phyloP scores from a whole-genome alignment of 2,888 invertebrate species.

The Fabriciana adippe region DNA sequence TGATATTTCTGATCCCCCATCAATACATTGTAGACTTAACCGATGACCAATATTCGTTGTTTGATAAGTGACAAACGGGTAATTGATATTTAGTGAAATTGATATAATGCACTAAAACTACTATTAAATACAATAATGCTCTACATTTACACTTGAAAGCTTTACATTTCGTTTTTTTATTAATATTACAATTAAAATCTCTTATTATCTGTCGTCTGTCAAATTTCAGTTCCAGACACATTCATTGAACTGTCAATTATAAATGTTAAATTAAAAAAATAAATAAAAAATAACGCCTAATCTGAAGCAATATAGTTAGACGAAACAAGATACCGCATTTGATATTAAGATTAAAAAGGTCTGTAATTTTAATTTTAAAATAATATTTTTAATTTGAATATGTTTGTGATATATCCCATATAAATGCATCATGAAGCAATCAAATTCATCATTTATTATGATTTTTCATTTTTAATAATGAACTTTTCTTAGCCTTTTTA shows the following conservation, averaged over 20 bases:
- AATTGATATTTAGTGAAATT: conserved; percentile 55
- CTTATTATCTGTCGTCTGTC: background rate
- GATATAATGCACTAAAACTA: conserved; percentile 23
- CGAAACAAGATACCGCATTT: background rate
- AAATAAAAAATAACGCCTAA: background rate
- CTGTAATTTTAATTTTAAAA: background rate
- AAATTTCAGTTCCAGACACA: background rate
- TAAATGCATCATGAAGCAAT: too few species aligned
- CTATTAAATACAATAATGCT: conserved; percentile 22
- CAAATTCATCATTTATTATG: too few species aligned
- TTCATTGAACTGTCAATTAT: conserved; percentile 16
- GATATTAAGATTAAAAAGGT: too few species aligned
- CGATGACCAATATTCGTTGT: conserved; percentile 5
- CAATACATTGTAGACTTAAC: background rate
- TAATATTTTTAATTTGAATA: background rate
- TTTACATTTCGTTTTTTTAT: background rate
- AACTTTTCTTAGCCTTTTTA: too few species aligned
- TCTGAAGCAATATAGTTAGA: conserved; percentile 12
- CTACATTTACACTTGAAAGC: conserved; percentile 30
- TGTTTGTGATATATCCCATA: too few species aligned
- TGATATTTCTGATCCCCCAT: background rate
- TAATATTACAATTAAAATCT: background rate
- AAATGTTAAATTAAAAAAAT: background rate
- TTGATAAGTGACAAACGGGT: conserved; percentile 51
- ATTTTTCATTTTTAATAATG: too few species aligned